Evolutionary conservation across 2,888 invertebrate species (phyloP), one percentile per base, ranked within the genome.

Genomic region (Himalopsyche japonica): DNA sequence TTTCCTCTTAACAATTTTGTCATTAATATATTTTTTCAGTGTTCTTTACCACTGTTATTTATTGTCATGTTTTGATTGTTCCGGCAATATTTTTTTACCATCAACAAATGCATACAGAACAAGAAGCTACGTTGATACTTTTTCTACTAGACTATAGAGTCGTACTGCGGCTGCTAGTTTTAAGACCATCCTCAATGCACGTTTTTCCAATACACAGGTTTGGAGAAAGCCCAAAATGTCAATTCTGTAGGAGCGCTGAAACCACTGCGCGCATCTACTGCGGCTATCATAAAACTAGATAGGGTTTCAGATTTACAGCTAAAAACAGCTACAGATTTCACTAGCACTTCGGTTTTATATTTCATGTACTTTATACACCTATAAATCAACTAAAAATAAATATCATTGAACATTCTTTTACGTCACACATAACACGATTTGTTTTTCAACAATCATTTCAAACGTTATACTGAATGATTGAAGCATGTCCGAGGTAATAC

Each of bases 221-320:
- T 84, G 84, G 84, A 84, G 80, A 82, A 49, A 80, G 77, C 84
- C 83, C 85, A 83, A 85, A 85, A 85, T 83, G 85, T 83, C 85
- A 85, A 85, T 85, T 85, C 77, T 37, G 27, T 27, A 79, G 30
- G 48, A 76, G 24, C 76, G 81, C 76, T 32, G 81, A 27, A 81
- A 30, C 70, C 32, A 34, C 34, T 34, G 80, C 49, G 49, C 32
- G 79, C 34, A 27, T 43, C 37, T 57, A 70, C 47, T 81, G 76
- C 79, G 82, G 82, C 27, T 57, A 77, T 47, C 86, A 84, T 86
- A 86, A 86, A 86, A 86, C 82, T 82, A 84, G 86, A 86, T 86
- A 84, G 86, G 82, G 76, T 86, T 86, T 86, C 86, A 82, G 84
- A 86, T 84, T 84, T n/a, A 76, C 37, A 48, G 48, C 76, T 76